Base-by-base conservation (phyloP, 2,797 vertebrate genomes). In the Sebastes dallii region DNA sequence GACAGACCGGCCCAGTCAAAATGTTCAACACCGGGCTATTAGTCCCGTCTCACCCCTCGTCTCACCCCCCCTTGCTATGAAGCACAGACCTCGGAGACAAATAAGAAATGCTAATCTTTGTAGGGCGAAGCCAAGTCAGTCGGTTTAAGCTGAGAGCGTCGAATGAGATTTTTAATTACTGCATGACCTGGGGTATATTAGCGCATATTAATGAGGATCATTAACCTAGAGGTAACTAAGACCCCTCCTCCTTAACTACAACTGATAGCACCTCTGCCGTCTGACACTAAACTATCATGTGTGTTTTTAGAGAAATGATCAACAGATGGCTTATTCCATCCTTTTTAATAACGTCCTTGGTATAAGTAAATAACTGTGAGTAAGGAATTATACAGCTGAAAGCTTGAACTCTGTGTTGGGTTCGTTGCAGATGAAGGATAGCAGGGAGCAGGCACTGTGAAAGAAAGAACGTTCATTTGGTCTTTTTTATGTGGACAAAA, bases 151-250 rank as follows among this genome's bases (percentile, higher is more conserved):
- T 93, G 89, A 86, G 92, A 94, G 92, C 78, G 87, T 90, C 59
- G 92, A 95, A 96, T 96, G 94, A 96, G 96, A 96, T 96, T 96
- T 96, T 96, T 96, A 96, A 96, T 96, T 96, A 96, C 95, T 90
- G 94, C 92, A 96, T 96, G 95, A 96, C 96, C 96, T 91, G 94
- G 94, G 96, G 96, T 96, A 95, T 95, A 96, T 96, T 96, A 96
- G 92, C 85, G 83, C 92, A 95, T 96, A 96, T 96, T 96, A 96
- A 96, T 96, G 95, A 95, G 95, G 92, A 94, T 96, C 95, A 96
- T 96, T 96, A 96, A 96, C 95, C 95, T 83, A 96, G 95, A 95
- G 94, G 95, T 96, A 96, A 96, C 94, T 96, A 96, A 96, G 94
- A 95, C 96, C 94, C 91, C 94, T 94, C 94, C 95, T 96, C 88